Base-by-base conservation (phyloP, 2,888 invertebrate species). In the Lypha dubia region DNA sequence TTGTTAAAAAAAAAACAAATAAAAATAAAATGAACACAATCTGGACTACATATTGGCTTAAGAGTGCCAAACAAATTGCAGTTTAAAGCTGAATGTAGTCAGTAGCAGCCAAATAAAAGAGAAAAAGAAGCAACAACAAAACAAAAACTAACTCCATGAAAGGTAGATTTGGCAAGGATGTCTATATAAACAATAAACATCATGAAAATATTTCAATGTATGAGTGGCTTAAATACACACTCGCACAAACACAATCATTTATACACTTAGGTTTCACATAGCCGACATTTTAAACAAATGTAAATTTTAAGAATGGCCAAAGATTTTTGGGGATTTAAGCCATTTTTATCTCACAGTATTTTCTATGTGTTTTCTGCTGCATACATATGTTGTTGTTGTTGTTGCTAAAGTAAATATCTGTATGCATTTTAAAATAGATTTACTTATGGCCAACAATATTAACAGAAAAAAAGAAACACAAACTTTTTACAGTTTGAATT, bases 151-250 rank as follows among this genome's bases (percentile, higher is more conserved):
- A 80, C 75, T 71, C 75, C 51, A 84, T 84, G 84, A 84, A 84
- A 84, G 84, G 84, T 84, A 80, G 84, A 80, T 84, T 84, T 84
- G 84, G 84, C 84, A 84, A 84, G 46, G 84, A 80, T 73, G 68
- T 76, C 84, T 84, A 68, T 84, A 80, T 84, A 77, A 84, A 80
- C 84, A 84, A 76, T 84, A 80, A 73, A 84, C 68, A 80, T 84
- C 76, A 80, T 56, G 68, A 60, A 51, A 13, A 60, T 68, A 56
- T 77, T 56, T 46, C 67, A 56, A 41, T 68, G 80, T 62, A 32
- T 63, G 56, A 46, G 68, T 44, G 8, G 4, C 22, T 17, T 13
- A 28, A 60, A 49, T 15, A 41, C 22, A 70, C 32, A 24, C 13
- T 46, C n/a, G 38, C 17, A 62, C 20, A 32, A 17, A 68, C 20